Base-by-base conservation (phyloP, 2,113 vertebrate species). In the Anser cygnoides region DNA sequence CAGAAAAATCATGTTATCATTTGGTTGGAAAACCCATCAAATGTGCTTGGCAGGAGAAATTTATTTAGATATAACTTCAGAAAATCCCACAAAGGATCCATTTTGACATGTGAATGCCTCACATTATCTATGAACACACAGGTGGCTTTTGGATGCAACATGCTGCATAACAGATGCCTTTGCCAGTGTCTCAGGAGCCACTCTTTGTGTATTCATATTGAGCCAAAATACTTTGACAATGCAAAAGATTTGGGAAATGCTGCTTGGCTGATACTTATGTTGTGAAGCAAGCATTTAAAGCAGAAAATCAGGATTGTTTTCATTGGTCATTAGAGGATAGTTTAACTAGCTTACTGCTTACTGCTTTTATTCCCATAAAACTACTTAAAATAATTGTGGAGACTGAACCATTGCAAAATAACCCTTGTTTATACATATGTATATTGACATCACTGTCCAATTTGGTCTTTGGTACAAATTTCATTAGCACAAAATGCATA, bases 321-420 rank as follows among this genome's bases (percentile, higher is more conserved):
- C 55, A 26, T 3, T 71, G 62, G 31, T 35, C 81, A 46, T 65
- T 59, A 25, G 52, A 70, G 79, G 35, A 31, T 5, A 35, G 26
- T 19, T 92, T 80, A 44, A 68, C 72, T 66, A 76, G 11, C 43
- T 86, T 63, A 25, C 61, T 68, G 43, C 72, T 84, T 67, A 59
- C 72, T 92, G 84, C 65, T 92, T 87, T 91, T 84, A 95, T 90
- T 94, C 80, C 79, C 80, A 61, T 63, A 75, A 93, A 94, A 52
- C 28, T 74, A 72, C 80, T 93, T n/a, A 46, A 87, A 55, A 23
- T 82, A 84, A 92, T 76, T 79, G 77, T 80, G 85, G 82, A 76
- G 81, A 55, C 35, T 85, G 94, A 94, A 89, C n/a, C 72, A 44
- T 29, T 67, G 85, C 43, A 23, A 58, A 85, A 52, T 5, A 67